Base-by-base conservation (phyloP, 2,113 vertebrate species). In the Cyanoliseus patagonus region DNA sequence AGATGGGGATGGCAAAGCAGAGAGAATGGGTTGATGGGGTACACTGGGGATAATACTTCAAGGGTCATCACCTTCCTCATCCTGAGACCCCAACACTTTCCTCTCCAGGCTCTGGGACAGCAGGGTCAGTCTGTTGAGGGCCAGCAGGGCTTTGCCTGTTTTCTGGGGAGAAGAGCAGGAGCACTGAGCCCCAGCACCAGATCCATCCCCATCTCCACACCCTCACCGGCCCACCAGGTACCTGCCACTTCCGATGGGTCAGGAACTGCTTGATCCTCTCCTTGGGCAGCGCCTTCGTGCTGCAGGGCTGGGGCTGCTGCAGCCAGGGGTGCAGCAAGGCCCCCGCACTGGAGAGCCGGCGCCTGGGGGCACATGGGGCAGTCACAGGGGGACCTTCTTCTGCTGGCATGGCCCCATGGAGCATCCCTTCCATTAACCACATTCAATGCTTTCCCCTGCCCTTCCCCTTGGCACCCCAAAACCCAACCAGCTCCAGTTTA, bases 61-160 rank as follows among this genome's bases (percentile, higher is more conserved):
- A 44, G 41, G 46, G 5, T 16, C 68, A 59, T 96, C 80, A 96
- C 96, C 94, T 97, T 94, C 90, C 61, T 95, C 88, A 16, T 92
- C 91, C 92, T 83, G 95, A 88, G 95, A 86, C 62, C 90, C 94
- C 62, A 97, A 76, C 2, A 46, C 94, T 51, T 90, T 96, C 80
- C 77, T 92, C 7, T 99, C 98, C 1, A 17, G 33, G 88, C 92
- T 98, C 96, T 92, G 97, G n/a, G 98, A 98, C 88, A 98, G 97
- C 89, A 98, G 94, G 55, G 98, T 90, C 98, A 99, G 97, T 66
- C 99, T 98, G 94, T 98, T 97, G 53, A 99, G 97, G n/a, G 99
- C 99, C 96, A 99, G 94, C 82, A 99, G 96, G 68, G 98, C 99
- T 95, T 98, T 98, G 52, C 98, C 99, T 13, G 98, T 98, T 99